Conservation (phyloP, 2,113 vertebrate species). For the Anhinga rufa region DNA sequence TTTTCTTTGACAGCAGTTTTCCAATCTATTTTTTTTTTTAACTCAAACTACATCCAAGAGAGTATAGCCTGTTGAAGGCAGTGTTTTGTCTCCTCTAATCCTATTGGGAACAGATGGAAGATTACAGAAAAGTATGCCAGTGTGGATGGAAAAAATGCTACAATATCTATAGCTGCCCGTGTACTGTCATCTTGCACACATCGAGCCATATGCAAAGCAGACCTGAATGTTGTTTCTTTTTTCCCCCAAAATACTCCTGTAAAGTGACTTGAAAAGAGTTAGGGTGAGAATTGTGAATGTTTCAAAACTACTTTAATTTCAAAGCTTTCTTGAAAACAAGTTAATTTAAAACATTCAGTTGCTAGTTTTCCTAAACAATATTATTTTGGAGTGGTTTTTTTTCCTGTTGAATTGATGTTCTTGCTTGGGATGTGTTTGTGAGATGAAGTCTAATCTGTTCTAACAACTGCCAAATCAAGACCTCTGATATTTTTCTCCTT, state of each 20-base stretch:
- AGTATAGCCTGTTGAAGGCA: neutral
- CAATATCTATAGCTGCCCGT: neutral
- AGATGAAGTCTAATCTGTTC: neutral
- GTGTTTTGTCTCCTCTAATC: neutral
- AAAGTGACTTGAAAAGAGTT: neutral
- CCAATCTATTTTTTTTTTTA: neutral
- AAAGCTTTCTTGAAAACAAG: neutral
- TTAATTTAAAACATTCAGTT: neutral
- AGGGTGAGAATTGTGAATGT: neutral
- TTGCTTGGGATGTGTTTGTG: neutral
- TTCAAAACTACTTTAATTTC: conserved; percentile 1
- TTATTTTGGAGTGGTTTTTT: neutral
- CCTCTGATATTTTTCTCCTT: neutral
- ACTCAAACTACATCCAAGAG: neutral
- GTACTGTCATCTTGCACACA: neutral
- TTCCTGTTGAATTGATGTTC: neutral
- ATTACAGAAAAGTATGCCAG: neutral
- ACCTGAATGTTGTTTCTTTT: neutral
- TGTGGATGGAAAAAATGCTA: neutral
- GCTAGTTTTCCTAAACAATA: neutral
- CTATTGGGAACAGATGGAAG: neutral
- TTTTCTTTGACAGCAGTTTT: neutral
- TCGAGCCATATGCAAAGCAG: neutral
- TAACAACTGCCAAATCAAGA: neutral
- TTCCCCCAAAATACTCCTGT: neutral